Evolutionary conservation across 2,113 vertebrate genomes (phyloP).

Genomic region (Camarhynchus parvulus): DNA sequence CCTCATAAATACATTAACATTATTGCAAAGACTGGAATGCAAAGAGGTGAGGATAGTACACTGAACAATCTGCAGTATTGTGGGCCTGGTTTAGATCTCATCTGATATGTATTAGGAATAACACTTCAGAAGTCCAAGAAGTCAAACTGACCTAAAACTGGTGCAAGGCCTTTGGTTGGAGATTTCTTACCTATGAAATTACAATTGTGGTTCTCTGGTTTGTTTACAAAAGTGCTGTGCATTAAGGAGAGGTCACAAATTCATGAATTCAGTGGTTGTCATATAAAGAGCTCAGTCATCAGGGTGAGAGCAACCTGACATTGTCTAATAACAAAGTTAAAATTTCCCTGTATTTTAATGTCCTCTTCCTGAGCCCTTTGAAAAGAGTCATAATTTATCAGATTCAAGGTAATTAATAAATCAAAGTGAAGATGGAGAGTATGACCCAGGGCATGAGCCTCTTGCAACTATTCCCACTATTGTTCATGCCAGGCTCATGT

Average conservation of each 20-base stretch:
- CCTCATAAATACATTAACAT: not conserved
- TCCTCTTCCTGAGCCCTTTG: not conserved
- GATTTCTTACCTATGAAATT: not conserved
- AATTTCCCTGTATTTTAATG: not conserved
- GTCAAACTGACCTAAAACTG: not conserved
- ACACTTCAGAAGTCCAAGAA: not conserved
- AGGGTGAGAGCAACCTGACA: not conserved
- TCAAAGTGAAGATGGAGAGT: not conserved
- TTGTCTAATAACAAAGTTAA: not conserved
- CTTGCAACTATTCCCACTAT: not conserved
- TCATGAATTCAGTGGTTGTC: not conserved
- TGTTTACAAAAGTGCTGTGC: not conserved
- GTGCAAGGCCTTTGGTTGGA: not conserved
- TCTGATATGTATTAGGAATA: not conserved
- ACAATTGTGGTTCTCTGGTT: not conserved
- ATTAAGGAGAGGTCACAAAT: constrained; percentile 15
- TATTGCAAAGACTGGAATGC: not conserved
- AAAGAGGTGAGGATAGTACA: not conserved
- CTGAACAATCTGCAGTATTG: not conserved
- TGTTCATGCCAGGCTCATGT: not conserved
- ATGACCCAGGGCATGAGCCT: not conserved
- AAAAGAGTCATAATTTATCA: not conserved
- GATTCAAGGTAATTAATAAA: not conserved
- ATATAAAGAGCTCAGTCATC: not conserved
- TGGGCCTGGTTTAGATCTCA: not conserved